These are phyloP conservation scores for Ceraclea dissimilis DNA, from an alignment of 2,888 invertebrate genomes.

Conservation along the genomic window DNA sequence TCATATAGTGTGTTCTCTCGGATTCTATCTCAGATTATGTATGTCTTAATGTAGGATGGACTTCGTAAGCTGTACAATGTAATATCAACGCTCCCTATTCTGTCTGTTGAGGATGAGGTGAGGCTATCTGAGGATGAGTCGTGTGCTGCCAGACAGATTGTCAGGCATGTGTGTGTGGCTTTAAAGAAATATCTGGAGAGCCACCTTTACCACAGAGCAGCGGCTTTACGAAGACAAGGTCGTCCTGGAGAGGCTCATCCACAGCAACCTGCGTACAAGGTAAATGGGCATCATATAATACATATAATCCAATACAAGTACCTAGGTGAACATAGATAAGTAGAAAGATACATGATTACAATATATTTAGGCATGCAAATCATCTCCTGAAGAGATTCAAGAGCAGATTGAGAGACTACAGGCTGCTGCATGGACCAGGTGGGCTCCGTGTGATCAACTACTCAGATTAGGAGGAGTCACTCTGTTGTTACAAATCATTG, in stretches of 20 bases:
- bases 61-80: constrained; percentile 90
- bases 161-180: constrained; percentile 74
- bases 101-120: constrained; percentile 61
- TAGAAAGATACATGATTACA: too few relatives aligned
- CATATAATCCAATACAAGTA: too few relatives aligned
- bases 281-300: constrained; percentile 24
- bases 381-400: constrained; percentile 72
- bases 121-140: constrained; percentile 60
- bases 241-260: constrained; percentile 37
- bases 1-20: too few relatives aligned
- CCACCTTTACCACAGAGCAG: constrained; percentile 56
- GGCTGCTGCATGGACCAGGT: constrained; percentile 61
- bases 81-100: constrained; percentile 78
- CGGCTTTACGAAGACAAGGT: constrained; percentile 40
- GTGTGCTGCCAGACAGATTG: constrained; percentile 73
- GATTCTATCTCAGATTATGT: too few relatives aligned
- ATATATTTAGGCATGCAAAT: constrained; percentile 50
- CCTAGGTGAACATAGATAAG: too few relatives aligned
- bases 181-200: constrained; percentile 82
- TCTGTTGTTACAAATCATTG: constrained; percentile 77
- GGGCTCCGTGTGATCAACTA: constrained; percentile 87
- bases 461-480: constrained; percentile 75
- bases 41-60: constrained; percentile 87
- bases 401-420: constrained; percentile 79
- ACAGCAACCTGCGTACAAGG: constrained; percentile 42